phyloP scores from a whole-genome alignment of 2,888 invertebrate species.

The Endomychus coccineus region DNA sequence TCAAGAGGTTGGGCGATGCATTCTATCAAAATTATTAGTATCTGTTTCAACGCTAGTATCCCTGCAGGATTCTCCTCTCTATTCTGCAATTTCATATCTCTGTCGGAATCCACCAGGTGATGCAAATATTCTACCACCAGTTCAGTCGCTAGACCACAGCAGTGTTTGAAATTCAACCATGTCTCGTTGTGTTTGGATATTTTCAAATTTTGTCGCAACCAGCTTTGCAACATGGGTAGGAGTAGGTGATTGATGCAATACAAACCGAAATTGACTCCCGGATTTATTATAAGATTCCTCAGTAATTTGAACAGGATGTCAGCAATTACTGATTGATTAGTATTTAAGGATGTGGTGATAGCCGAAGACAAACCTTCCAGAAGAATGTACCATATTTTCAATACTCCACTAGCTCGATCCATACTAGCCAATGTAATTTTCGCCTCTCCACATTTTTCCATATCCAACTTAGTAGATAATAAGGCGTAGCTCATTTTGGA shows the following conservation, averaged over 20 bases:
- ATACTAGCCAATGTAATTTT: slow-evolving; percentile 55
- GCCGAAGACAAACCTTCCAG: slow-evolving; percentile 80
- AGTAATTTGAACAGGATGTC: slow-evolving; percentile 82
- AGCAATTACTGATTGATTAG: slow-evolving; percentile 75
- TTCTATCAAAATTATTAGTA: slow-evolving; percentile 79
- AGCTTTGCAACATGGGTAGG: slow-evolving; percentile 87
- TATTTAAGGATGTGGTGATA: slow-evolving; percentile 68
- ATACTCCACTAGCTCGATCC: slow-evolving; percentile 73
- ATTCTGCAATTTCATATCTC: slow-evolving; percentile 25
- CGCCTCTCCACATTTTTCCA: slow-evolving; percentile 44
- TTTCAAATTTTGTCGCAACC: slow-evolving; percentile 64
- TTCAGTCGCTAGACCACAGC: slow-evolving; percentile 88
- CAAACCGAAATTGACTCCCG: slow-evolving; percentile 83
- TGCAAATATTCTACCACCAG: slow-evolving; percentile 80
- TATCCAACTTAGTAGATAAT: slow-evolving; percentile 48
- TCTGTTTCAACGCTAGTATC: slow-evolving; percentile 77
- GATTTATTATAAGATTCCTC: slow-evolving; percentile 66
- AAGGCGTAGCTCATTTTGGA: too few relatives aligned
- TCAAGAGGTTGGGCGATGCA: slow-evolving; percentile 87
- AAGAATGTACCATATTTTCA: slow-evolving; percentile 85
- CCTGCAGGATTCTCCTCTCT: slow-evolving; percentile 49
- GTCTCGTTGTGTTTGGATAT: slow-evolving; percentile 53
- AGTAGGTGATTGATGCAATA: slow-evolving; percentile 89
- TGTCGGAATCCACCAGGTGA: slow-evolving; percentile 53
- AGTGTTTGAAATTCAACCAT: slow-evolving; percentile 89